A percentile compares a stretch with the other conserved stretches of the same genome.
Conservation (phyloP, 2,888 invertebrate species). For the Serripes groenlandicus region DNA sequence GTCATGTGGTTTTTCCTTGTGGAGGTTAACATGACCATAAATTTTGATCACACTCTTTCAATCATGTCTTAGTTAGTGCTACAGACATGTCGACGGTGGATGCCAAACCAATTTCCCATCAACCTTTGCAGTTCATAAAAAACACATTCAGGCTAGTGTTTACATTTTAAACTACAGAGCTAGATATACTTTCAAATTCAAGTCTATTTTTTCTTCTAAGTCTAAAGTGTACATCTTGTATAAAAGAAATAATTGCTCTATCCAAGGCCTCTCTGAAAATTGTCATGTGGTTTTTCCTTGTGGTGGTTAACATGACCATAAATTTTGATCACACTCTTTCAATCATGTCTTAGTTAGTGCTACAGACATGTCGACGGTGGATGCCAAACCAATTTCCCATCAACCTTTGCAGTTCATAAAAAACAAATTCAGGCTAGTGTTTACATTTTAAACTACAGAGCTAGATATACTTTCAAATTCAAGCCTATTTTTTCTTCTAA, state of each 20-base stretch:
- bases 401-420: too few relatives aligned
- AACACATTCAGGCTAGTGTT: too few relatives aligned
- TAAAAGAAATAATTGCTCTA: slow-evolving; percentile 44
- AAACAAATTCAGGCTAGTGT: too few relatives aligned
- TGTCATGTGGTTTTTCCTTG: background rate
- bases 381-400: too few relatives aligned
- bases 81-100: too few relatives aligned
- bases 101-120: too few relatives aligned
- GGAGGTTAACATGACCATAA: background rate
- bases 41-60: background rate
- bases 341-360: background rate
- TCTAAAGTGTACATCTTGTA: background rate
- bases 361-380: too few relatives aligned
- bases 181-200: background rate
- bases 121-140: too few relatives aligned
- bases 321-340: background rate
- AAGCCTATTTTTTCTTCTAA: background rate
- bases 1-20: background rate
- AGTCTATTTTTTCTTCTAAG: background rate
- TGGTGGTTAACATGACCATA: background rate
- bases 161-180: slow-evolving; percentile 11
- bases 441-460: slow-evolving; percentile 12
- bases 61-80: background rate
- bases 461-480: slow-evolving; percentile 2
- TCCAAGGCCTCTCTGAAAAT: slow-evolving; percentile 73